Percentiles rank a stretch among this genome's conserved stretches.
These are phyloP conservation scores for Leptestheria dahalacensis DNA, from an alignment of 1,140 invertebrate genomes.

Conservation along the genomic window DNA sequence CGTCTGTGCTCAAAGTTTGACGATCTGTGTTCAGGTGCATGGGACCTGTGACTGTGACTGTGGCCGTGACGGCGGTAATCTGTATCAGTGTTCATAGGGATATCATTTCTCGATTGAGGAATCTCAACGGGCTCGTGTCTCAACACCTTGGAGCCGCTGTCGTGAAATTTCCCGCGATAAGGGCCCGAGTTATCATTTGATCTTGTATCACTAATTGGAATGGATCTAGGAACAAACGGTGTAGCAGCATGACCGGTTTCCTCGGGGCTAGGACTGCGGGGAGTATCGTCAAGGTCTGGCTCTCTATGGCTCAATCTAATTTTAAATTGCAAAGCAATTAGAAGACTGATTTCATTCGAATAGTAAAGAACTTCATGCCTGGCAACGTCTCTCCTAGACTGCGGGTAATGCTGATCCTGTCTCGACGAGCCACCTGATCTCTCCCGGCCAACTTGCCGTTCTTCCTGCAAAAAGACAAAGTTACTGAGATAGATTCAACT, in stretches of 20 bases:
- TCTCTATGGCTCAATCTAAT: not conserved
- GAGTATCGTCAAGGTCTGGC: not conserved
- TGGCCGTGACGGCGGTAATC: not conserved
- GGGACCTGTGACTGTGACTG: not conserved
- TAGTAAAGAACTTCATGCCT: not conserved
- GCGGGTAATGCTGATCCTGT: not conserved
- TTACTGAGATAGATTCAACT: too few species aligned
- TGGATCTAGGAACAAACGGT: not conserved
- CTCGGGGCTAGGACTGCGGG: slow-evolving; percentile 5
- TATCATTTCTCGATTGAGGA: not conserved
- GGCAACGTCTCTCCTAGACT: not conserved
- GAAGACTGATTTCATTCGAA: not conserved
- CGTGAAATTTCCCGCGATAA: not conserved
- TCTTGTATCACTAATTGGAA: not conserved
- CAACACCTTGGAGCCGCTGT: not conserved
- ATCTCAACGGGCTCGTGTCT: not conserved
- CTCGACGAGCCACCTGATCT: not conserved
- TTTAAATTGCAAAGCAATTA: not conserved
- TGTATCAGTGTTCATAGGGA: not conserved
- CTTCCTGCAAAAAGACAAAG: not conserved
- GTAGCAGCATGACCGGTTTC: slow-evolving; percentile 1
- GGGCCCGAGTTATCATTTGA: not conserved
- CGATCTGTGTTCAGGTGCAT: not conserved
- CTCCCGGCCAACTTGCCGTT: not conserved
- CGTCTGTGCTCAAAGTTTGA: not conserved